Evolutionary conservation across 2,888 invertebrate species (phyloP), one percentile per base, ranked within the genome.

Genomic region (Griposia aprilina): DNA sequence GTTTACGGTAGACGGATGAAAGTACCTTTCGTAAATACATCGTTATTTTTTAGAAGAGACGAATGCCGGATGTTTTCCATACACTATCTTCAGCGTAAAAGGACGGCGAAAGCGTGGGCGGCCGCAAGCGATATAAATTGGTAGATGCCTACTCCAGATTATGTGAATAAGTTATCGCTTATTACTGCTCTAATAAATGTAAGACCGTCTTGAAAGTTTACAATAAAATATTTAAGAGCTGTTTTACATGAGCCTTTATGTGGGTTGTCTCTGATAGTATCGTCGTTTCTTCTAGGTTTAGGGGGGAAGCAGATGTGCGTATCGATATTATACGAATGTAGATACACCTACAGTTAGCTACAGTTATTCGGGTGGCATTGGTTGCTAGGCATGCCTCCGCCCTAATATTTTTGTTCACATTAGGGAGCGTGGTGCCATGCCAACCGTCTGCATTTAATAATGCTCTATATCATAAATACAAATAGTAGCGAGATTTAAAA

Each of bases 341-440:
- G 62, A 76, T 76, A 80, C 76, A 82, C 62, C 76, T 83, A 74
- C 71, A 78, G 79, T 80, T 80, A 81, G 67, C 81, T 83, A 74
- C 76, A 79, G 81, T 82, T 81, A 80, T 67, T 76, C 80, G 86
- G 85, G 89, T 81, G 83, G 88, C 80, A 74, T 70, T 83, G 84
- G 88, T 88, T 88, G 88, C 89, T 89, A 88, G 88, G 88, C 88
- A 86, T 78, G 76, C 78, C 75, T 78, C 84, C 89, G 68, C 89
- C 86, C 86, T 76, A 85, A 85, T 89, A 88, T 87, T 89, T 83
- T 89, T 83, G 86, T 88, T 83, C 89, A 82, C 81, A 77, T 79
- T 82, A 84, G 86, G 88, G 89, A 82, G 84, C 76, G 86, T 83
- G 86, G 86, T 86, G 88, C 82, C 82, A 89, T 87, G 88, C 78